phyloP scores from a whole-genome alignment of 2,797 vertebrate species.

The Galaxias olidus region DNA sequence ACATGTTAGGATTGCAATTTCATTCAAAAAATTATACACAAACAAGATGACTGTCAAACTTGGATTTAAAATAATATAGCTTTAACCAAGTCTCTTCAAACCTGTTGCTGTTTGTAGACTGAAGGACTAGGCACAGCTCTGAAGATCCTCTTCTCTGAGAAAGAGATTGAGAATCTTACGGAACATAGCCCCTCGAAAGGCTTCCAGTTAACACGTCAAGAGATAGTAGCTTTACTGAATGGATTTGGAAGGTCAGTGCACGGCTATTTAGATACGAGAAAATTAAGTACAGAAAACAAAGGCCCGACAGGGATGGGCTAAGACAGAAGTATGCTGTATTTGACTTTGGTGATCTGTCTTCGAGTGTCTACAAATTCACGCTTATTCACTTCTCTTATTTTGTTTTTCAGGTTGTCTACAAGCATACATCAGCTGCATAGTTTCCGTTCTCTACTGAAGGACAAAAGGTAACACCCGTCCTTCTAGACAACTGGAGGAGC shows the following conservation, averaged over 20 bases:
- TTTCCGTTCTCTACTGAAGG: constrained; percentile 86
- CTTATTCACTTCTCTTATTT: neutral
- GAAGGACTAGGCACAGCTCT: constrained; percentile 93
- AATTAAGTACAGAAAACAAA: too few relatives aligned
- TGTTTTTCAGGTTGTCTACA: constrained; percentile 84
- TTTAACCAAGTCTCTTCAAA: neutral
- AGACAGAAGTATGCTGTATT: too few relatives aligned
- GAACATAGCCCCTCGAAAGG: constrained; percentile 90
- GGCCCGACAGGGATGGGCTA: too few relatives aligned
- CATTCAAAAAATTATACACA: neutral
- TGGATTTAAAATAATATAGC: neutral
- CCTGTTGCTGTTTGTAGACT: constrained; percentile 70
- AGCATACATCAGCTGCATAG: constrained; percentile 90
- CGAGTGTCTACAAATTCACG: neutral
- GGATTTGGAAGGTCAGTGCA: constrained; percentile 84
- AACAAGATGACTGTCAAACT: neutral
- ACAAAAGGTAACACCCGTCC: constrained; percentile 83
- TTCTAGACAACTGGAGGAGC: constrained; percentile 42
- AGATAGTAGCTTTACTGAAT: constrained; percentile 92
- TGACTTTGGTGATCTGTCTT: too few relatives aligned
- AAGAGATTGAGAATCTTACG: constrained; percentile 90
- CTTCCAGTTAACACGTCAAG: constrained; percentile 92
- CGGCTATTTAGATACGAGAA: neutral
- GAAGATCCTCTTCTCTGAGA: constrained; percentile 95
- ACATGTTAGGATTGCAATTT: neutral